phyloP scores from a whole-genome alignment of 37 sponge, comb jelly and placozoan species.

The Ephydatia muelleri region DNA sequence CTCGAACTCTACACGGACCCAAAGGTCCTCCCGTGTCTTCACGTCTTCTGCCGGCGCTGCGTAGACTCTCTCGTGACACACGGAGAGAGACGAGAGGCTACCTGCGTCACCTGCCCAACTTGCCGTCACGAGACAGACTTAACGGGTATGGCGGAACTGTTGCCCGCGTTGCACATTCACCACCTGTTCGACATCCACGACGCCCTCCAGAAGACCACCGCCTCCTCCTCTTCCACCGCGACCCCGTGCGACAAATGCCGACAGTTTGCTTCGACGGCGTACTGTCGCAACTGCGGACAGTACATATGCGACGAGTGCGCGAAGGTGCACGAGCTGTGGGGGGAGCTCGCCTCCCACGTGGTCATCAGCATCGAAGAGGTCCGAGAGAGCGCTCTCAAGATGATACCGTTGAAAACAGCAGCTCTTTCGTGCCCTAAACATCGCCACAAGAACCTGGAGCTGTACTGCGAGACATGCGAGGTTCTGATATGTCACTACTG shows the following conservation, averaged over 20 bases:
- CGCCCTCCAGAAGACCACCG: background rate
- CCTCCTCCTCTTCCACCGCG: no score
- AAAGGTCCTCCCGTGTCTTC: conserved; percentile 32
- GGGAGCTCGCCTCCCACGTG: conserved; percentile 9
- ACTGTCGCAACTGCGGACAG: conserved; percentile 35
- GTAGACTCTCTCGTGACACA: background rate
- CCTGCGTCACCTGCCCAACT: background rate
- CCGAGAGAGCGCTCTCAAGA: background rate
- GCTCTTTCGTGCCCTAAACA: background rate
- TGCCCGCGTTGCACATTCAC: background rate
- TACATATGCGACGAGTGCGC: conserved; percentile 36
- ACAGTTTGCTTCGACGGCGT: background rate
- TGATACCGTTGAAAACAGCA: background rate
- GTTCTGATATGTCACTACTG: conserved; percentile 27
- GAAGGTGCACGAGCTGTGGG: conserved; percentile 20
- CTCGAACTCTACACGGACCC: conserved; percentile 10
- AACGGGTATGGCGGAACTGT: background rate
- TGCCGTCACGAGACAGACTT: background rate
- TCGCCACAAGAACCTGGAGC: conserved; percentile 8
- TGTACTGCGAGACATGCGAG: conserved; percentile 40
- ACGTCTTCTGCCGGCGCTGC: conserved; percentile 24
- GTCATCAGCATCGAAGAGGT: conserved; percentile 2
- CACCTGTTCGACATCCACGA: background rate
- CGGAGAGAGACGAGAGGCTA: background rate
- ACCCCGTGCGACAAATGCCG: conserved; percentile 25